These are phyloP conservation scores for Conchocele bisecta DNA, from an alignment of 2,888 invertebrate species.

Conservation along the genomic window DNA sequence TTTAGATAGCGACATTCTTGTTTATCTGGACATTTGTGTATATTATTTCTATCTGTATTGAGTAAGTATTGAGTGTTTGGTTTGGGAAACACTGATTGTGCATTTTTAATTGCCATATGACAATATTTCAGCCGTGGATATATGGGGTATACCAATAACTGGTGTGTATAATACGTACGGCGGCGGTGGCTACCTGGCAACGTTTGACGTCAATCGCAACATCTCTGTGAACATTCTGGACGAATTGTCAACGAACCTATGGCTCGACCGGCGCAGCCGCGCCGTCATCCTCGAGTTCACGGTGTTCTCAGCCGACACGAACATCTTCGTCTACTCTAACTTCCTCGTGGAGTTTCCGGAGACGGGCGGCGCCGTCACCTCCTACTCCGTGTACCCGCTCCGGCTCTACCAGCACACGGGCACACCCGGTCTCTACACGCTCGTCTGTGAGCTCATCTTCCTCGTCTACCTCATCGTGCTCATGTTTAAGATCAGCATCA, in stretches of 20 bases:
- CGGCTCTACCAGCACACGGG: slow-evolving; percentile 47
- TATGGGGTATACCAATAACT: slow-evolving; percentile 65
- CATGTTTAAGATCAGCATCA: slow-evolving; percentile 39
- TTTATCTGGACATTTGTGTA: too few species aligned
- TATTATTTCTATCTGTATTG: too few species aligned
- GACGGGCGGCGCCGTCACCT: slow-evolving; percentile 53
- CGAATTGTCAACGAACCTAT: slow-evolving; percentile 57
- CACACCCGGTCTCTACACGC: slow-evolving; percentile 44
- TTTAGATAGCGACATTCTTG: too few species aligned
- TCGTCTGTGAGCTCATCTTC: slow-evolving; percentile 56
- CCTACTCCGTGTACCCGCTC: slow-evolving; percentile 44
- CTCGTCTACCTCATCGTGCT: slow-evolving; percentile 41
- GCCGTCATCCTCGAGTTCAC: slow-evolving; percentile 75
- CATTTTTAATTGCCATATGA: too few species aligned
- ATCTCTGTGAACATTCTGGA: slow-evolving; percentile 58
- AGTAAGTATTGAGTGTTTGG: too few species aligned
- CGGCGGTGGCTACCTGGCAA: slow-evolving; percentile 72
- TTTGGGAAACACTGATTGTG: too few species aligned
- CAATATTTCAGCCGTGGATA: slow-evolving; percentile 54
- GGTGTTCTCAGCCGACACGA: slow-evolving; percentile 69
- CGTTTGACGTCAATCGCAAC: slow-evolving; percentile 62
- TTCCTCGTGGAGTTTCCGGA: slow-evolving; percentile 61
- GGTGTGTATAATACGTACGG: slow-evolving; percentile 62
- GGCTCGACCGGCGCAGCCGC: slow-evolving; percentile 73
- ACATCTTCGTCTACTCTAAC: slow-evolving; percentile 70